Conservation (phyloP, 2,797 vertebrate species). For the Ceyx erithaca region DNA sequence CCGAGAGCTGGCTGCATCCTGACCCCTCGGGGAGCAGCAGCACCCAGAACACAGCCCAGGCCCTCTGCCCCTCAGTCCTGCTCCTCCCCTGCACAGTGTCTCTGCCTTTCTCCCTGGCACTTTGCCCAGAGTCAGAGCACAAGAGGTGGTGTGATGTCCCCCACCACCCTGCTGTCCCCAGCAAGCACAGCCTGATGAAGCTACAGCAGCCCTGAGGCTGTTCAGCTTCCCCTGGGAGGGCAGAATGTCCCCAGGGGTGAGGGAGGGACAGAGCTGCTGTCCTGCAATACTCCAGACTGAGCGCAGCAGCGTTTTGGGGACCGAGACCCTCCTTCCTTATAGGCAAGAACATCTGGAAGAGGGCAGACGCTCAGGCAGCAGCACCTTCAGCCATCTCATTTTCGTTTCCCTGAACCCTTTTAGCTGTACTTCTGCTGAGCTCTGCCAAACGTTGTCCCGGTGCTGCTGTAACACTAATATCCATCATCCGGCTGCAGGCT, state of each 20-base stretch:
- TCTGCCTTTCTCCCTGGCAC: neutral
- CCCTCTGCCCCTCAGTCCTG: neutral
- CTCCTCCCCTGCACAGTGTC: rapidly evolving
- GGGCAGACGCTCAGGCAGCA: neutral
- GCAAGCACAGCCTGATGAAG: neutral
- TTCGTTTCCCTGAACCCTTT: conserved; percentile 1
- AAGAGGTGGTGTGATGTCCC: neutral
- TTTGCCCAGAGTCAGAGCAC: neutral
- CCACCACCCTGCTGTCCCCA: rapidly evolving
- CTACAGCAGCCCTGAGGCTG: neutral
- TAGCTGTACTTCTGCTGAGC: neutral
- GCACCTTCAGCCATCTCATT: conserved; percentile 40
- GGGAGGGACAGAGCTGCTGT: neutral
- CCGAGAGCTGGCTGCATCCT: neutral
- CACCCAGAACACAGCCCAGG: neutral
- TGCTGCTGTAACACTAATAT: conserved; percentile 34
- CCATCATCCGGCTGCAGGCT: neutral
- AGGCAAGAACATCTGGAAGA: neutral
- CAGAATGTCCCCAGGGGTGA: neutral
- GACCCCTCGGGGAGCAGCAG: neutral
- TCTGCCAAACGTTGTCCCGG: neutral
- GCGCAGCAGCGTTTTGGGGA: neutral
- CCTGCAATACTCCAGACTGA: neutral
- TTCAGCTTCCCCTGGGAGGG: neutral
- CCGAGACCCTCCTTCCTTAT: neutral